A percentile compares a stretch with the other conserved stretches of the same genome.
phyloP scores from a whole-genome alignment of 2,797 vertebrate species.

The Anabacerthia variegaticeps region DNA sequence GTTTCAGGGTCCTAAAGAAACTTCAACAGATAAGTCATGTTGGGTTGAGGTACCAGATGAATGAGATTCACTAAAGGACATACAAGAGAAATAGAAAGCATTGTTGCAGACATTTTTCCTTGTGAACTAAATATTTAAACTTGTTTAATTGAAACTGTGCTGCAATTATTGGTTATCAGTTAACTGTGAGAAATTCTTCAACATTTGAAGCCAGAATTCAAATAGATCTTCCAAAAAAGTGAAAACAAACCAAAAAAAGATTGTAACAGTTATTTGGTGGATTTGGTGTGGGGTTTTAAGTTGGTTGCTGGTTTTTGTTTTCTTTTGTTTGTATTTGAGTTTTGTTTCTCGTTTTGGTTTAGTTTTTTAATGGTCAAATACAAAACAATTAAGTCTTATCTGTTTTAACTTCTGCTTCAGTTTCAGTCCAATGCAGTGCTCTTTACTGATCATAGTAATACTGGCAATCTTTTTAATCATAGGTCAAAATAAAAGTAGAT shows the following conservation, averaged over 20 bases:
- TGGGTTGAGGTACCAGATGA: neutral
- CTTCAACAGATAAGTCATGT: neutral
- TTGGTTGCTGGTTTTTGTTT: neutral
- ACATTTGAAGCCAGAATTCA: neutral
- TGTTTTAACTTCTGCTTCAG: neutral
- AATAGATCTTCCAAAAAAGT: neutral
- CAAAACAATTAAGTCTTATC: rapidly evolving
- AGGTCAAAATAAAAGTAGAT: neutral
- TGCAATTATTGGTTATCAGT: neutral
- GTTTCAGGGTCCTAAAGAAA: neutral
- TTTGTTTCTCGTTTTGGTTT: neutral
- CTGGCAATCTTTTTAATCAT: neutral
- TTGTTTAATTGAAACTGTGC: neutral
- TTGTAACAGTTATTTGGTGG: neutral
- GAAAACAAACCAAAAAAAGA: neutral
- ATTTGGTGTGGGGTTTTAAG: neutral
- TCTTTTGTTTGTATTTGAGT: too few species aligned
- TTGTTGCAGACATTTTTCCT: neutral
- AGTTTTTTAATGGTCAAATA: neutral
- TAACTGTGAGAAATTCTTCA: neutral
- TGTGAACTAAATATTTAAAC: neutral
- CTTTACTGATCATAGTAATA: neutral
- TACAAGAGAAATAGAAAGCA: neutral
- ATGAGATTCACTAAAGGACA: neutral
- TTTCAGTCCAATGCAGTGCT: neutral